Base-by-base conservation (phyloP, 2,113 vertebrate species). In the Hypocryptadius cinnamomeus region DNA sequence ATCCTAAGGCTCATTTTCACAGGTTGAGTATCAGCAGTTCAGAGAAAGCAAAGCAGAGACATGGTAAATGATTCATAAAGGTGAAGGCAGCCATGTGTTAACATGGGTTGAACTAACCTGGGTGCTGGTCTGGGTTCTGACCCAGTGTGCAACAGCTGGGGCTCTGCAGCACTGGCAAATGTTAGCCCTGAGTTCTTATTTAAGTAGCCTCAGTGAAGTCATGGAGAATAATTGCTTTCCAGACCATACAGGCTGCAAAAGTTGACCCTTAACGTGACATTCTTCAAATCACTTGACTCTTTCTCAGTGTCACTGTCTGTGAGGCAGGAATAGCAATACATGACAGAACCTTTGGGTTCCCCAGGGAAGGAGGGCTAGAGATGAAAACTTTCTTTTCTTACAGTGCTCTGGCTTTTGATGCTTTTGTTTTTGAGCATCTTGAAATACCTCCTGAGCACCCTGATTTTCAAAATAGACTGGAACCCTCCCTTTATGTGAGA, bases 221-320 rank as follows among this genome's bases (percentile, higher is more conserved):
- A 42, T 57, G 61, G 53, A 64, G 74, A 90, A 23, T 63, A 85
- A 95, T 94, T 86, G 44, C 37, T 90, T 88, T 92, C 51, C 82
- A 91, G 72, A 74, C 57, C 83, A 91, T 50, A 21, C 61, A 40
- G 44, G 72, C 23, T 85, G 76, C 39, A 64, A 69, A 87, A 83
- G 45, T 44, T 94, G 91, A 85, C 87, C 82, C 79, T 42, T 66
- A 28, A 25, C 0, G 6, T 83, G 93, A 64, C 60, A 71, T 73
- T 87, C 63, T 80, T 87, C 84, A 82, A 56, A 77, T 59, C 39
- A 61, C 23, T 92, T 79, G 66, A 22, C 59, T 77, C 64, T 74
- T 63, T 90, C 89, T 85, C 13, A 16, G n/a, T 78, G 66, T 81
- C 48, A 57, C 73, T 3, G 3, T 71, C 64, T 42, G 51, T 33